A percentile compares a stretch with the other conserved stretches of the same genome.
Conservation (phyloP, 2,888 invertebrate species). For the Liodrosophila aerea region DNA sequence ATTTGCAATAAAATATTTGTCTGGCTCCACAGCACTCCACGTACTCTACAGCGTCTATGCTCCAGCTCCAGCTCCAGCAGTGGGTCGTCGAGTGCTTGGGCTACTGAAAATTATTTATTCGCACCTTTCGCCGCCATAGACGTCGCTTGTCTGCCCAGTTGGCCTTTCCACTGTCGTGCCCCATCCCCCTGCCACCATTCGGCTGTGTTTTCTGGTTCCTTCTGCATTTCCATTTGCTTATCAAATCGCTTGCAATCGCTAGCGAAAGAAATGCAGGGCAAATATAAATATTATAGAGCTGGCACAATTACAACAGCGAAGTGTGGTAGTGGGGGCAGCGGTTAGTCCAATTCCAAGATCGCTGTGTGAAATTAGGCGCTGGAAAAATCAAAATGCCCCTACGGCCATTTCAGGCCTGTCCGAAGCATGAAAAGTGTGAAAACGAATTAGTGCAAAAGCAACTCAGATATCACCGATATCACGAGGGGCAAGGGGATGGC, state of each 20-base stretch:
- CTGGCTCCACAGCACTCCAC: constrained; percentile 38
- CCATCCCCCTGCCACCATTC: neutral
- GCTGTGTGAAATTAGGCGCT: constrained; percentile 64
- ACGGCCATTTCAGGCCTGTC: constrained; percentile 56
- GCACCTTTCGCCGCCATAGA: constrained; percentile 68
- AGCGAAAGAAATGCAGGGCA: constrained; percentile 71
- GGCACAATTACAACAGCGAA: constrained; percentile 18
- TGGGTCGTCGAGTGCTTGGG: constrained; percentile 44
- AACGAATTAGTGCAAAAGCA: constrained; percentile 63
- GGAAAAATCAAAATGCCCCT: constrained; percentile 43
- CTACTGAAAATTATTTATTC: constrained; percentile 75
- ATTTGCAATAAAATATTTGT: constrained; percentile 78
- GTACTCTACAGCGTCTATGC: constrained; percentile 8
- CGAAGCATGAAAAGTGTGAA: constrained; percentile 69
- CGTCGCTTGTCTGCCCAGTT: constrained; percentile 21
- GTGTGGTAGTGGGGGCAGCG: constrained; percentile 19
- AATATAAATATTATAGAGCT: constrained; percentile 68
- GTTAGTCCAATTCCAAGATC: constrained; percentile 40
- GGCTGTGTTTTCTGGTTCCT: constrained; percentile 15
- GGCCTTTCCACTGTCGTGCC: neutral
- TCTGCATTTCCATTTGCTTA: constrained; percentile 67
- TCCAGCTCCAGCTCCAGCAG: constrained; percentile 18
- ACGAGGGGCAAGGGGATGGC: neutral
- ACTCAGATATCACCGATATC: constrained; percentile 10
- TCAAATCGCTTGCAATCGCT: constrained; percentile 65